These are phyloP conservation scores for Poecilia velifera DNA, from an alignment of 2,797 vertebrate species.

Conservation along the genomic window DNA sequence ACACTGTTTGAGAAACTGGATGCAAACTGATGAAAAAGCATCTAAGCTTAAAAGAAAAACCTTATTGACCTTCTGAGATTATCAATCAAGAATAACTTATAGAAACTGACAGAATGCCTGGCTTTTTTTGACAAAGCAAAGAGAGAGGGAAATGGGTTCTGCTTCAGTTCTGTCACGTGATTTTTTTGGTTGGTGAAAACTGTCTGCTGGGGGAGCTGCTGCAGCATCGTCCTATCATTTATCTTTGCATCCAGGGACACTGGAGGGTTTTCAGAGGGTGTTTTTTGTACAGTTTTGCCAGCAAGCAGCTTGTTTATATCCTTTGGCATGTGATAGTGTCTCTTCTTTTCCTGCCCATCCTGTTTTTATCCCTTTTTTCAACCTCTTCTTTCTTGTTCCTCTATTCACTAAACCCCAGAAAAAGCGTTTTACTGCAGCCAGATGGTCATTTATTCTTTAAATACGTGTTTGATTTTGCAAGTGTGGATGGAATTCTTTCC, in stretches of 20 bases:
- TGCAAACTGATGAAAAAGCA: not conserved
- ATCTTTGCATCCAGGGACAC: conserved; percentile 34
- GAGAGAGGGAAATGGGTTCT: not conserved
- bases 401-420: conserved; percentile 23
- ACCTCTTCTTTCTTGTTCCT: conserved; percentile 19
- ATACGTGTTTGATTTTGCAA: conserved; percentile 34
- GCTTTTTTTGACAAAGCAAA: not conserved
- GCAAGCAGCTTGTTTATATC: conserved; percentile 54
- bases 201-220: conserved; percentile 31
- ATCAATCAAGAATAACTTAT: not conserved
- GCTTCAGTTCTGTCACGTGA: not conserved
- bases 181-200: not conserved
- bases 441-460: conserved; percentile 60
- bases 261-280: conserved; percentile 41
- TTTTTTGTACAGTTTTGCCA: conserved; percentile 51
- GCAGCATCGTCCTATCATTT: conserved; percentile 45
- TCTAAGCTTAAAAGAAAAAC: not conserved
- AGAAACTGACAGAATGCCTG: not conserved
- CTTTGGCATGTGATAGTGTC: conserved; percentile 35
- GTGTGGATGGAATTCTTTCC: conserved; percentile 22
- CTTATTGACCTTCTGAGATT: not conserved
- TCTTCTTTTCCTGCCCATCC: conserved; percentile 24
- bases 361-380: conserved; percentile 21
- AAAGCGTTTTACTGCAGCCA: conserved; percentile 53
- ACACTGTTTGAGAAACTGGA: not conserved